phyloP scores from a whole-genome alignment of 2,113 vertebrate species.

The Xenopus tropicalis region DNA sequence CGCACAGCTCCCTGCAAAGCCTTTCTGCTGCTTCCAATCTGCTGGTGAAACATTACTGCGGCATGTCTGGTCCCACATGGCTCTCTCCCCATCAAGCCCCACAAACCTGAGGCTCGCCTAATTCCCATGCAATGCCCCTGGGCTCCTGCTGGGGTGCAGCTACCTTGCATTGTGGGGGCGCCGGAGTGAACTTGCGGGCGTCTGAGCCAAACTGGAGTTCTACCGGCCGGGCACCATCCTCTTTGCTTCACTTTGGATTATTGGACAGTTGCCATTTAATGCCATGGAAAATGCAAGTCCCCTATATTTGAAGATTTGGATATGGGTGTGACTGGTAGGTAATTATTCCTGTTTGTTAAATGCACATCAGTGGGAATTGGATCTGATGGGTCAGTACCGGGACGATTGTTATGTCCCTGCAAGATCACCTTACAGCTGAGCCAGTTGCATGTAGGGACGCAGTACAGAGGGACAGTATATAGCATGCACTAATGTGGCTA shows the following conservation, averaged over 20 bases:
- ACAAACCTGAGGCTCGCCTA: conserved; percentile 1
- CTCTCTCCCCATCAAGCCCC: conserved; percentile 1
- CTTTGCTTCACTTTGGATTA: conserved; percentile 3
- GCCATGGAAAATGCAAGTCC: conserved; percentile 35
- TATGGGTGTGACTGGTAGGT: conserved; percentile 44
- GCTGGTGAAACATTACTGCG: conserved; percentile 36
- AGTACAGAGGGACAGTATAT: too few species aligned
- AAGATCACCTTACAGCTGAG: too few species aligned
- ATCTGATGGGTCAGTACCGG: too few species aligned
- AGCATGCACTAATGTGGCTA: too few species aligned
- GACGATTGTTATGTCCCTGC: too few species aligned
- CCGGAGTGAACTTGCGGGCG: neutral
- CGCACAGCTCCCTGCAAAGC: conserved; percentile 9
- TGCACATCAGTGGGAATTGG: too few species aligned
- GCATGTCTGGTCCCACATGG: conserved; percentile 27
- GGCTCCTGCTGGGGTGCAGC: neutral
- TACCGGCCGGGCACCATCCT: neutral
- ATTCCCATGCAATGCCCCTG: neutral
- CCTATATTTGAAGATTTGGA: conserved; percentile 38
- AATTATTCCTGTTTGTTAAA: neutral
- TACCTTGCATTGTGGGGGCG: neutral
- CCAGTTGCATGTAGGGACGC: too few species aligned
- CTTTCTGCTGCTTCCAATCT: conserved; percentile 27
- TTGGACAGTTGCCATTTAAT: conserved; percentile 7
- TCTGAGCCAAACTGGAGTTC: neutral